Conservation (phyloP, 2,797 vertebrate genomes). For the Echeneis naucrates region DNA sequence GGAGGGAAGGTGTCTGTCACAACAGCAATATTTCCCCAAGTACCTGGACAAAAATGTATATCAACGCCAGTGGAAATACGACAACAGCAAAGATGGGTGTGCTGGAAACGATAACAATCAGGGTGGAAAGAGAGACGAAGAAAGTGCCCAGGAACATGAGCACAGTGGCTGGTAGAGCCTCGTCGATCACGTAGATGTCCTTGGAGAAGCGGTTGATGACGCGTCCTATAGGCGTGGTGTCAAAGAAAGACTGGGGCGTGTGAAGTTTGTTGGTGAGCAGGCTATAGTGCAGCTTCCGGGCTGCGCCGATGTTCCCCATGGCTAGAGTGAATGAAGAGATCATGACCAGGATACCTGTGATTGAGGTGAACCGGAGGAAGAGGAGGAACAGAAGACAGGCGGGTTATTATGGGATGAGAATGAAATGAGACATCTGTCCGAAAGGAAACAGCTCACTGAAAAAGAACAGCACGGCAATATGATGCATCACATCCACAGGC, state of each 20-base stretch:
- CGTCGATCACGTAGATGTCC: slow-evolving; percentile 94
- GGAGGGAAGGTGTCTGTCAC: slow-evolving; percentile 20
- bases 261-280: slow-evolving; percentile 93
- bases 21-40: slow-evolving; percentile 12
- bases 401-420: slow-evolving; percentile 25
- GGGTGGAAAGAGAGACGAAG: slow-evolving; percentile 89
- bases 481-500: background rate
- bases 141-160: slow-evolving; percentile 91
- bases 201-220: slow-evolving; percentile 98
- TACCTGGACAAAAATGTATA: slow-evolving; percentile 96
- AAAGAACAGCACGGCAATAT: slow-evolving; percentile 16
- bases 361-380: slow-evolving; percentile 18
- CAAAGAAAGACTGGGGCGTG: slow-evolving; percentile 95
- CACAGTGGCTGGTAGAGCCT: slow-evolving; percentile 89
- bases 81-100: slow-evolving; percentile 92
- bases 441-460: slow-evolving; percentile 16
- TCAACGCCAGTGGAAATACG: slow-evolving; percentile 86
- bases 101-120: slow-evolving; percentile 91
- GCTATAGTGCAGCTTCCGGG: slow-evolving; percentile 85
- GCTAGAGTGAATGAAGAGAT: slow-evolving; percentile 90
- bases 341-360: slow-evolving; percentile 90
- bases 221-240: slow-evolving; percentile 95
- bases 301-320: slow-evolving; percentile 90
- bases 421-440: slow-evolving; percentile 37
- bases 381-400: slow-evolving; percentile 35